Evolutionary conservation across 2,888 invertebrate species (phyloP), one percentile per base, ranked within the genome.

Genomic region (Xanthia togata): DNA sequence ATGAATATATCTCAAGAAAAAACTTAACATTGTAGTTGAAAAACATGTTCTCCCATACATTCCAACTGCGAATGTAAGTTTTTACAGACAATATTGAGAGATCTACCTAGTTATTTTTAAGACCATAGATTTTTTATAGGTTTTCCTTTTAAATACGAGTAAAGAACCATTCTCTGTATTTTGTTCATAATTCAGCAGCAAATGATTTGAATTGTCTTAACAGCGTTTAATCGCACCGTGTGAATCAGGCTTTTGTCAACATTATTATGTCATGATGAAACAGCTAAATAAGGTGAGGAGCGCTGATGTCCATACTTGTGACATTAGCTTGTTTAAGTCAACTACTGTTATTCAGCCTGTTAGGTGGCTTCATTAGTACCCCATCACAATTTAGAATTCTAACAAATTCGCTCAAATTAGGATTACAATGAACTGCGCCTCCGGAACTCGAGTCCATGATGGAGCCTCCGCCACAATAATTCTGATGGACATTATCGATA

Each of bases 401-500:
- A 50, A 41, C 12, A 44, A 59, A 23, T 38, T 38, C 55, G 38
- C 57, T 53, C 1, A 23, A 35, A 47, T 35, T 9, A 62, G 35
- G n/a, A 17, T 53, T 8, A 69, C 35, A 41, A 41, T 35, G 55
- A 47, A 38, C 35, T 17, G 11, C 50, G 44, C 17, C 59, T 35
- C 62, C n/a, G 68, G n/a, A 41, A 44, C 53, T 26, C 62, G 12
- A 35, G 20, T 38, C 62, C 11, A 72, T 62, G 68, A 74, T 64
- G 64, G 63, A 65, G 50, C 63, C 53, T 60, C 35, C 59, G 47
- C 65, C 70, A 41, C 63, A 81, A 79, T 85, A 81, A 83, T 82
- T 80, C 44, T 77, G 86, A 87, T 81, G 77, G 83, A 81, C 84
- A 86, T 89, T 87, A 86, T 83, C 78, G 78, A 87, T 82, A 87